Conservation (phyloP, 2,797 vertebrate genomes). For the Sebastes diploproa region DNA sequence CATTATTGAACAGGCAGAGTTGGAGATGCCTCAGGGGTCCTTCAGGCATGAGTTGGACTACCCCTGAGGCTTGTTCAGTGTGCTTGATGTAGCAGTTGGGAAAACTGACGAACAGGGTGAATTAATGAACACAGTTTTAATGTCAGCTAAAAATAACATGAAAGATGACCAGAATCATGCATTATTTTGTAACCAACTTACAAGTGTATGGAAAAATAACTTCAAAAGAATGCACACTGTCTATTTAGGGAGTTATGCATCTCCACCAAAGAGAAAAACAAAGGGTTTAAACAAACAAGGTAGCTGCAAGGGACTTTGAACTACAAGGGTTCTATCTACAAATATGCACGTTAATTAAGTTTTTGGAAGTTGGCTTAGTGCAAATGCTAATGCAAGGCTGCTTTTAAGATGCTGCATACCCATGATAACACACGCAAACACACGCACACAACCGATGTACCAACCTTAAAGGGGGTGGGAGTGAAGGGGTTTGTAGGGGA, state of each 20-base stretch:
- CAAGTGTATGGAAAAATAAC: constrained; percentile 61
- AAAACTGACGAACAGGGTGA: constrained; percentile 71
- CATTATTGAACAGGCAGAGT: constrained; percentile 78
- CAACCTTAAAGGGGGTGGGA: constrained; percentile 94
- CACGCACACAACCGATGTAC: constrained; percentile 65
- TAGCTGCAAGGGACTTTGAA: constrained; percentile 72
- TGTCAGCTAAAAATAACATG: constrained; percentile 79
- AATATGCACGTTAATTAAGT: constrained; percentile 69
- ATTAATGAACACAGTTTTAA: constrained; percentile 77
- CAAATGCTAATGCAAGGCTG: constrained; percentile 60
- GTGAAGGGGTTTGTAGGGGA: constrained; percentile 92
- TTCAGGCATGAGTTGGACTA: constrained; percentile 71
- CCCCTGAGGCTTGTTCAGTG: constrained; percentile 69
- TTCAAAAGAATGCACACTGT: constrained; percentile 69
- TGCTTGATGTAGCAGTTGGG: constrained; percentile 64
- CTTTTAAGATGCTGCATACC: constrained; percentile 43
- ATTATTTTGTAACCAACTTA: constrained; percentile 67
- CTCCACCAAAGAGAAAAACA: constrained; percentile 74
- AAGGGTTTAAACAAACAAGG: constrained; percentile 72
- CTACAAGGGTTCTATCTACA: constrained; percentile 59
- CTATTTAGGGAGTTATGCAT: constrained; percentile 68
- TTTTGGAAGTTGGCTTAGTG: constrained; percentile 52
- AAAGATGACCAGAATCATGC: constrained; percentile 79
- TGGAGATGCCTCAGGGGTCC: constrained; percentile 74
- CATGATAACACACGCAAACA: constrained; percentile 20